A percentile compares a stretch with the other conserved stretches of the same genome.
Conservation (phyloP, 1,140 invertebrate genomes). For the Diuraphis noxia region DNA sequence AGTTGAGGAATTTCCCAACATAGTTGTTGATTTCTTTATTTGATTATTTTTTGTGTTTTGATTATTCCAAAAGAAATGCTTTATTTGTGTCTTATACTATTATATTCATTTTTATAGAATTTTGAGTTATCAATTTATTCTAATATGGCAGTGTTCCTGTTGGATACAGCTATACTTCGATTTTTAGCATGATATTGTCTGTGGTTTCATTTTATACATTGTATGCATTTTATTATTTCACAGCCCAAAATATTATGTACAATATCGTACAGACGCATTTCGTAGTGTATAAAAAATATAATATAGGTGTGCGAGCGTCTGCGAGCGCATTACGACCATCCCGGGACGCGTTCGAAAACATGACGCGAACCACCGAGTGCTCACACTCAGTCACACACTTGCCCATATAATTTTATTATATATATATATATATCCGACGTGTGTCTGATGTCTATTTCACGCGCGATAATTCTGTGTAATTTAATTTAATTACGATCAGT, state of each 20-base stretch:
- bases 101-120: neutral
- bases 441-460: neutral
- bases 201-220: neutral
- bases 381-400: too few species aligned
- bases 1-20: neutral
- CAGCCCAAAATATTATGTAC: neutral
- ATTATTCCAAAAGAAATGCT: too few species aligned
- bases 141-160: neutral
- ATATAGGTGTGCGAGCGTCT: neutral
- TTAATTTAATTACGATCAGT: conserved; percentile 5
- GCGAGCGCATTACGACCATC: neutral
- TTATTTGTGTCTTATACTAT: too few species aligned
- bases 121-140: neutral
- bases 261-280: neutral
- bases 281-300: neutral
- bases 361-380: neutral
- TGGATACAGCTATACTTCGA: neutral
- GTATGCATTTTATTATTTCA: neutral
- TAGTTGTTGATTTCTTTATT: neutral
- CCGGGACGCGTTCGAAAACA: neutral
- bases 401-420: neutral
- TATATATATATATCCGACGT: neutral
- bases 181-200: neutral
- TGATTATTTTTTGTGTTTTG: neutral
- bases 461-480: neutral